phyloP scores from a whole-genome alignment of 92 coral and sea anemone species.

The Meandrina meandrites region DNA sequence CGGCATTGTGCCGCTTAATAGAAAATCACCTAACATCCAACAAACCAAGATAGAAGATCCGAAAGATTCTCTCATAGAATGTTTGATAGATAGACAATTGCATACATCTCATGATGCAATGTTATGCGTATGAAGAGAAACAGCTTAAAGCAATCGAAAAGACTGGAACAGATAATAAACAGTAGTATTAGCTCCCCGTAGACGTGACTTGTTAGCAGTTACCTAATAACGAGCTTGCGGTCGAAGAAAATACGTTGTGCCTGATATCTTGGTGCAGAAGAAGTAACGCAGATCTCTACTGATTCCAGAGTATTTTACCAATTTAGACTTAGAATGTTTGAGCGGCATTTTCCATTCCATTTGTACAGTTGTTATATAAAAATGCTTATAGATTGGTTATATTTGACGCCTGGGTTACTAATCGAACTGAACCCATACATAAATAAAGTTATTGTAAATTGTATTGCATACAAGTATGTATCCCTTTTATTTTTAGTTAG shows the following conservation, averaged over 20 bases:
- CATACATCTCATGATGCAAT: neutral
- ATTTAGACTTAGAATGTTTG: neutral
- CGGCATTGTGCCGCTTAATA: neutral
- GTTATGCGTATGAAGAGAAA: neutral
- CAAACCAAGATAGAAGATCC: conserved; percentile 11
- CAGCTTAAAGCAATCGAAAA: neutral
- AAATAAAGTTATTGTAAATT: neutral
- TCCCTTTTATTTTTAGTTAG: neutral
- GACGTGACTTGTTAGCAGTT: neutral
- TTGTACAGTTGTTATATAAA: neutral
- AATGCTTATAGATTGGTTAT: neutral
- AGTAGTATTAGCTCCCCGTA: neutral
- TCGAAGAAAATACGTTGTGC: neutral
- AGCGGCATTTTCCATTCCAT: neutral
- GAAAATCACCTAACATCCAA: neutral
- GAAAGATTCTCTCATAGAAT: neutral
- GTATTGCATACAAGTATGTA: neutral
- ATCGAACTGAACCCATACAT: neutral
- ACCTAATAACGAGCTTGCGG: neutral
- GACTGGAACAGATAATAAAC: neutral
- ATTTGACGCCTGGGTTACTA: neutral
- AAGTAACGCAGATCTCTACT: neutral
- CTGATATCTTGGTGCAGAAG: neutral
- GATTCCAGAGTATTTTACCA: neutral
- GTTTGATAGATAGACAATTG: neutral